Base-by-base conservation (phyloP, 1,140 invertebrate species). In the Bombus consobrinus region DNA sequence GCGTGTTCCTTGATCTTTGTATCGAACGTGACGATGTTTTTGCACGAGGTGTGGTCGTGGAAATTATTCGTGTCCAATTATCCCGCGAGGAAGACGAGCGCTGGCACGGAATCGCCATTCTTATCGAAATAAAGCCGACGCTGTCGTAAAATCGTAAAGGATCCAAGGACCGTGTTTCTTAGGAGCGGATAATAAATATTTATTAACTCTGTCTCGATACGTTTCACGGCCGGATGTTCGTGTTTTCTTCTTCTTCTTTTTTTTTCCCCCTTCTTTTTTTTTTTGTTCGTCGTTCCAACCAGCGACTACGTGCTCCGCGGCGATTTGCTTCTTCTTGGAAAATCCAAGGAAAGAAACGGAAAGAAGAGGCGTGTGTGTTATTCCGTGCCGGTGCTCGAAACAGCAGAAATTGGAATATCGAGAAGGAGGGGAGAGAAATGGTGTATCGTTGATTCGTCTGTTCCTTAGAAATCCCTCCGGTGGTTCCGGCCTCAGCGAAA, bases 401-500 rank as follows among this genome's bases (percentile, higher is more conserved):
- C 57, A 64, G 13, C 9, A 32, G 28, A 32, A 28, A 25, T 64
- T 12, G 18, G 18, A 39, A 53, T 34, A 28, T 81, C 28, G 28
- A 62, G 1, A 5, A 64, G 18, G 1, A 69, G 3, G n/a, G n/a
- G 78, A 39, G 25, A 32, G 12, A 32, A 83, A 76, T 39, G 43
- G 2, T 13, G 2, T 15, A 8, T 37, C 1, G 68, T 76, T 1
- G 41, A 13, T 69, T 69, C 1, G 13, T 68, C 73, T 86, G 22
- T 86, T 77, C 89, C 87, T 4, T 93, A 98, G 97, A 95, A 98
- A 98, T 96, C 97, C 97, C 86, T 97, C 97, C 91, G 97, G 97
- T 81, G 97, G 97, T 64, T 97, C 97, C 87, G 96, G 97, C 92
- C 96, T 97, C 71, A 96, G 95, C 41, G 98, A 98, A 95, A 97